These are phyloP conservation scores for Nesogale talazaci DNA, from an alignment of 2,113 vertebrate genomes.

Conservation along the genomic window DNA sequence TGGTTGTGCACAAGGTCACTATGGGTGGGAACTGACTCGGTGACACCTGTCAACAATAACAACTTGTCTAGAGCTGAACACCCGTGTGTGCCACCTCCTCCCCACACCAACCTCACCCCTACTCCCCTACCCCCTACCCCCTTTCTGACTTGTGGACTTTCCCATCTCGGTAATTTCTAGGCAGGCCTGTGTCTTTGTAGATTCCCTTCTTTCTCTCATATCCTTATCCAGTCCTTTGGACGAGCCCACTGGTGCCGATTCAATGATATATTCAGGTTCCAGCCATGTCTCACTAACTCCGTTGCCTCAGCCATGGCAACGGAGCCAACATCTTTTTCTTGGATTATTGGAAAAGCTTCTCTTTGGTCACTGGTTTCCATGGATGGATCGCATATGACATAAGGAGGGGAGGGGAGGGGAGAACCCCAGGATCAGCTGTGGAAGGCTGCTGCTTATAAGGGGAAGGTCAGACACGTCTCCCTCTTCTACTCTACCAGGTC, in stretches of 20 bases:
- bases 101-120: too few relatives aligned
- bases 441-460: too few relatives aligned
- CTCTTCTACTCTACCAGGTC: too few relatives aligned
- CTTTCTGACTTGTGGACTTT: neutral
- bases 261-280: neutral
- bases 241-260: neutral
- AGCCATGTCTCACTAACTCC: neutral
- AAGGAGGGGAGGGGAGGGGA: too few relatives aligned
- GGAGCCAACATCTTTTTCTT: neutral
- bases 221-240: neutral
- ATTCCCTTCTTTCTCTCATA: neutral
- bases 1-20: too few relatives aligned
- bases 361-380: neutral
- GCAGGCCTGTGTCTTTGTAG: neutral
- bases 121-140: too few relatives aligned
- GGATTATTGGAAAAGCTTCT: neutral
- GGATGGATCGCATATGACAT: too few relatives aligned
- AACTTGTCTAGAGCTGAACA: too few relatives aligned
- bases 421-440: too few relatives aligned
- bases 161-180: neutral
- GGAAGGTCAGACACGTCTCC: too few relatives aligned
- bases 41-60: too few relatives aligned
- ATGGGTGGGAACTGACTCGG: too few relatives aligned
- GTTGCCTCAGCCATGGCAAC: neutral
- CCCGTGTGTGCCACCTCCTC: neutral